Conservation (phyloP, 2,888 invertebrate genomes). For the Drosophila nr. medialis region DNA sequence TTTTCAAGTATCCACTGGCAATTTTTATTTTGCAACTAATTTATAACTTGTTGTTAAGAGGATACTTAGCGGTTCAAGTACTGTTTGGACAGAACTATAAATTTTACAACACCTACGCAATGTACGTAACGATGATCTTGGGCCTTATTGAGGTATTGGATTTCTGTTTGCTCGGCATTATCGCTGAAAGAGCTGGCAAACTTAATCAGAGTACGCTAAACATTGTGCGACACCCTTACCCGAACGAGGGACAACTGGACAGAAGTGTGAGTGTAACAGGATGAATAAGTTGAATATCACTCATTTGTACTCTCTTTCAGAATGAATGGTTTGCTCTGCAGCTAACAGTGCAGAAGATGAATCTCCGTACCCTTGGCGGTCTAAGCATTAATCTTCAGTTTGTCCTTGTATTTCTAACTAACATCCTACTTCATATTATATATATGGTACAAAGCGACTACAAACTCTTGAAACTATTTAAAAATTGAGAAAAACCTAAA, state of each 20-base stretch:
- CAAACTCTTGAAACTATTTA: not conserved
- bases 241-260: not conserved
- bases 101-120: rapidly evolving
- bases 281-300: not conserved
- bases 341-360: slow-evolving; percentile 23
- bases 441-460: slow-evolving; percentile 41
- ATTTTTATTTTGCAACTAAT: not conserved
- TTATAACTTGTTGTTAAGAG: not conserved
- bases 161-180: not conserved
- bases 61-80: not conserved
- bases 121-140: rapidly evolving
- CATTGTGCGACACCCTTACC: slow-evolving; percentile 11
- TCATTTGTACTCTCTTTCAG: slow-evolving; percentile 14
- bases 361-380: slow-evolving; percentile 12
- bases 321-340: slow-evolving; percentile 41
- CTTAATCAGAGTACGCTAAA: slow-evolving; percentile 9
- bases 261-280: slow-evolving; percentile 28
- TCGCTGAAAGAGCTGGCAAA: not conserved
- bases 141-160: not conserved
- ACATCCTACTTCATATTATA: slow-evolving; percentile 14
- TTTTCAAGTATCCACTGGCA: slow-evolving; percentile 28
- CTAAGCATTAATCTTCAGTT: slow-evolving; percentile 25
- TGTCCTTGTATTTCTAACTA: not conserved
- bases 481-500: too few species aligned
- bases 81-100: not conserved